Conservation (phyloP, 2,113 vertebrate genomes). For the Pterophyllum scalare region DNA sequence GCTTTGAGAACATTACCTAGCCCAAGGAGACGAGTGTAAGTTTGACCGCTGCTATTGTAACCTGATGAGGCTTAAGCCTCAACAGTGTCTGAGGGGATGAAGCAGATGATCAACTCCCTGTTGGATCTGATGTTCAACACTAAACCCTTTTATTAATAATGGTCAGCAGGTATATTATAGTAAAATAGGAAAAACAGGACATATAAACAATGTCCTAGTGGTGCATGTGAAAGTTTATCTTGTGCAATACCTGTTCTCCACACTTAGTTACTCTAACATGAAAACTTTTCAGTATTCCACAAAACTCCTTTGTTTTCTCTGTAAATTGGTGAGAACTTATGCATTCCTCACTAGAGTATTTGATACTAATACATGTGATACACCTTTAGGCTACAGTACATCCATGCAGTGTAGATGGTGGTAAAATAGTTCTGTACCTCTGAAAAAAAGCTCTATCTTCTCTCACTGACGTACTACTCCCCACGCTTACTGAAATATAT, state of each 20-base stretch:
- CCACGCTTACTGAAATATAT: slow-evolving; percentile 54
- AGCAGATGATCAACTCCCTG: slow-evolving; percentile 54
- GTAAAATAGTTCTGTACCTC: slow-evolving; percentile 61
- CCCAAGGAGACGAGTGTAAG: slow-evolving; percentile 54
- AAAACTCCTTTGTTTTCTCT: neutral
- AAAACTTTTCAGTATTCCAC: neutral
- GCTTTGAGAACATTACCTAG: slow-evolving; percentile 57
- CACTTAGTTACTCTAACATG: neutral
- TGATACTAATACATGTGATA: neutral
- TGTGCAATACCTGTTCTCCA: neutral
- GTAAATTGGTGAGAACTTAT: neutral
- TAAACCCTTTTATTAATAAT: neutral
- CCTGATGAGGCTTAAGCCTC: slow-evolving; percentile 69
- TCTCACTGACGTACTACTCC: slow-evolving; percentile 29
- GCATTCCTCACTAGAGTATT: neutral
- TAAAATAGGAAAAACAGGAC: neutral
- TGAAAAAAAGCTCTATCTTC: slow-evolving; percentile 35
- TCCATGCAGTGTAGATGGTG: slow-evolving; percentile 31
- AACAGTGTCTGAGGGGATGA: slow-evolving; percentile 65
- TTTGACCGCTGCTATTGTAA: slow-evolving; percentile 72
- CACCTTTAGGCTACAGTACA: neutral
- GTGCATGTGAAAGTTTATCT: neutral
- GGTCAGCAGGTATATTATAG: neutral
- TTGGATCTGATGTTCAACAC: slow-evolving; percentile 29
- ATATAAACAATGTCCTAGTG: neutral